A percentile compares a stretch with the other conserved stretches of the same genome.
phyloP scores from a whole-genome alignment of 2,888 invertebrate genomes.

The Anoplius nigerrimus region DNA sequence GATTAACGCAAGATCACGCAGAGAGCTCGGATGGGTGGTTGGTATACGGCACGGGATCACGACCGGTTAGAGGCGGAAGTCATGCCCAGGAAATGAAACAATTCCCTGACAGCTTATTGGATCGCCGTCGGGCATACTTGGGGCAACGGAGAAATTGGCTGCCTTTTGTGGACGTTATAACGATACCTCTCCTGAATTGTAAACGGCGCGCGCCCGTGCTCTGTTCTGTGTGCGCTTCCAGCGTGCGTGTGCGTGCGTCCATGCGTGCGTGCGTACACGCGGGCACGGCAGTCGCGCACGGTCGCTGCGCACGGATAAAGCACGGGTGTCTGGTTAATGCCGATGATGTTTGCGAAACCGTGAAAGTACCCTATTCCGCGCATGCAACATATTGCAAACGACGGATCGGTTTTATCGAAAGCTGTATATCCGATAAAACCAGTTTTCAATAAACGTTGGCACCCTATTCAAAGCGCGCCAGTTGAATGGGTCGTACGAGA shows the following conservation, averaged over 20 bases:
- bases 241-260: not conserved
- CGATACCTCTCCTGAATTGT: slow-evolving; percentile 41
- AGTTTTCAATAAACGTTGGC: slow-evolving; percentile 14
- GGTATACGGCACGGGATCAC: not conserved
- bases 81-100: slow-evolving; percentile 48
- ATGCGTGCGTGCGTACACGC: not conserved
- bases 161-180: slow-evolving; percentile 51
- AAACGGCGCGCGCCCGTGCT: slow-evolving; percentile 40
- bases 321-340: slow-evolving; percentile 16
- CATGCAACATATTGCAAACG: not conserved
- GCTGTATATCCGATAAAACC: slow-evolving; percentile 13
- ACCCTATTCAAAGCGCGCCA: not conserved
- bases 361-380: not conserved
- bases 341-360: slow-evolving; percentile 17
- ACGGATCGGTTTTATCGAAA: slow-evolving; percentile 2
- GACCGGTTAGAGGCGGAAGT: slow-evolving; percentile 47
- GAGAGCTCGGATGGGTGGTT: not conserved
- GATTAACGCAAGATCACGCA: too few relatives aligned
- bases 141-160: slow-evolving; percentile 39
- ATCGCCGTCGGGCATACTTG: slow-evolving; percentile 19
- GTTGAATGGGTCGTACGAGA: not conserved
- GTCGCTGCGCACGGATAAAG: not conserved
- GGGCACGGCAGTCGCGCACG: slow-evolving; percentile 4
- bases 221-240: slow-evolving; percentile 29
- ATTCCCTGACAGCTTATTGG: slow-evolving; percentile 47